Percentiles rank a stretch among this genome's conserved stretches.
Conservation (phyloP, 2,888 invertebrate species). For the Linnaemya vulpina region DNA sequence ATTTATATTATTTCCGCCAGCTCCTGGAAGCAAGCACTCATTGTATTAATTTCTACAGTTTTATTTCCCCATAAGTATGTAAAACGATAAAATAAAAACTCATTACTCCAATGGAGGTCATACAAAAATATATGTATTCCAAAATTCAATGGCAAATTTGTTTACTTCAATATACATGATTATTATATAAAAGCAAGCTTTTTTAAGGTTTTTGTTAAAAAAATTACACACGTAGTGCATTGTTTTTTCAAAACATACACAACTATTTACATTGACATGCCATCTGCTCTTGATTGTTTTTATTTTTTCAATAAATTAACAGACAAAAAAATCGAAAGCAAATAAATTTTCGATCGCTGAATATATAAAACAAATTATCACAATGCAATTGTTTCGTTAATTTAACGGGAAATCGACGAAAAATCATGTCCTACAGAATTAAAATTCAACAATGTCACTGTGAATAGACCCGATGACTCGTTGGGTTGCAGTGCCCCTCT, state of each 20-base stretch:
- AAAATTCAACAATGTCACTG: constrained; percentile 26
- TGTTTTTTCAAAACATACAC: neutral
- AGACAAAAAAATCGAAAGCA: constrained; percentile 31
- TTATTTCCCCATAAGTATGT: no score
- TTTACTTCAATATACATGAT: no score
- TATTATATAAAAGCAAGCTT: no score
- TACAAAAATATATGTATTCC: no score
- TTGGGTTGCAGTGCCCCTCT: neutral
- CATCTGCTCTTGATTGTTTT: neutral
- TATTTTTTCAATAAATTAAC: neutral
- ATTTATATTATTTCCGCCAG: no score
- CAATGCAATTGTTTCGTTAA: constrained; percentile 29
- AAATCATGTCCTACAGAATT: constrained; percentile 32
- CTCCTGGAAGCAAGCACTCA: no score
- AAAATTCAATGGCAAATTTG: no score
- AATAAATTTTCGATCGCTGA: constrained; percentile 5
- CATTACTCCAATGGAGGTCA: no score
- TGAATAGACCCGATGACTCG: constrained; percentile 13
- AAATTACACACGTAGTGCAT: neutral
- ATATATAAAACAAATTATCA: constrained; percentile 3
- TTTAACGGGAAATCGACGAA: neutral
- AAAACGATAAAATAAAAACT: no score
- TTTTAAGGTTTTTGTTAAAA: constrained; percentile 1
- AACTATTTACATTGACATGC: neutral
- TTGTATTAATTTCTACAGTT: no score